Conservation (phyloP, 2,888 invertebrate genomes). For the Smittia aterrima region DNA sequence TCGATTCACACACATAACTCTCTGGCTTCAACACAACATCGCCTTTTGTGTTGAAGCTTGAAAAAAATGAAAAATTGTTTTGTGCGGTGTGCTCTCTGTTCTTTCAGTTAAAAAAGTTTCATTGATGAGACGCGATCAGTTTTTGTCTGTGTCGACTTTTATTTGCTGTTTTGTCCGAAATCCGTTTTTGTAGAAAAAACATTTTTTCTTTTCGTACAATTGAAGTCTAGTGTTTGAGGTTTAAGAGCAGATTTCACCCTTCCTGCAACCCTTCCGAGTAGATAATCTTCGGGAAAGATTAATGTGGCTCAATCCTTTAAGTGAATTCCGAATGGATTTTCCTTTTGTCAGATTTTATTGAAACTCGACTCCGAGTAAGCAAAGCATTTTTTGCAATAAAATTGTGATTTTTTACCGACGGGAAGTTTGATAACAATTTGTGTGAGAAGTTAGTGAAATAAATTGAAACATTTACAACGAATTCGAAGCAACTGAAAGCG, state of each 20-base stretch:
- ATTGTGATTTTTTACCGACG: too few relatives aligned
- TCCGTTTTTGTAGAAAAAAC: slow-evolving; percentile 17
- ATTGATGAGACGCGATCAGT: slow-evolving; percentile 41
- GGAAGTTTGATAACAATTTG: too few relatives aligned
- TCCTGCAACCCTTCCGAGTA: neutral
- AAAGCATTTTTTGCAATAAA: too few relatives aligned
- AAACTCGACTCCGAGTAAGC: too few relatives aligned
- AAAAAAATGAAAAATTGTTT: slow-evolving; percentile 40
- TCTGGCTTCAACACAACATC: neutral
- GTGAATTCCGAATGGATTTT: neutral
- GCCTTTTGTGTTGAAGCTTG: slow-evolving; percentile 14
- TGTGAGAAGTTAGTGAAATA: too few relatives aligned
- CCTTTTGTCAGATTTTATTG: too few relatives aligned
- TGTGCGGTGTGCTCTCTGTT: slow-evolving; percentile 25
- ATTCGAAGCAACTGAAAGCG: too few relatives aligned
- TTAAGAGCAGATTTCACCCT: neutral
- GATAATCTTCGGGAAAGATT: neutral
- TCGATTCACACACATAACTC: neutral
- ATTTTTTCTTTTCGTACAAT: neutral
- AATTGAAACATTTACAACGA: too few relatives aligned
- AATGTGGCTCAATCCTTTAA: neutral
- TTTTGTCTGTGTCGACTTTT: slow-evolving; percentile 37
- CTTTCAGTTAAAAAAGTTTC: slow-evolving; percentile 42
- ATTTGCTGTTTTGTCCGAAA: slow-evolving; percentile 17
- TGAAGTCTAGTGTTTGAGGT: neutral